These are phyloP conservation scores for Andricus curvator DNA, from an alignment of 2,888 invertebrate species.

Conservation along the genomic window DNA sequence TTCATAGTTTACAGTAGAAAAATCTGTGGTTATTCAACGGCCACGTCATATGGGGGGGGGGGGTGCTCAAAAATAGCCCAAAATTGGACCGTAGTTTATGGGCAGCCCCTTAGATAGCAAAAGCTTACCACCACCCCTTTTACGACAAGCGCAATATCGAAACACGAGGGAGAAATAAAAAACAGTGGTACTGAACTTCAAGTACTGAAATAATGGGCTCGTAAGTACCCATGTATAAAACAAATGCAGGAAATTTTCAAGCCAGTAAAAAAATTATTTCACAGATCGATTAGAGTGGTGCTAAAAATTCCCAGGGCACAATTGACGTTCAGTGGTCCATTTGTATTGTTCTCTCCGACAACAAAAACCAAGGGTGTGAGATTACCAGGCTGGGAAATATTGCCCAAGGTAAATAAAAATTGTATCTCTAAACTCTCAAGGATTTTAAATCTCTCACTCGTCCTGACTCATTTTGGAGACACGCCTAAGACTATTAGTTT, in stretches of 20 bases:
- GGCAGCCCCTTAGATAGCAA: background rate
- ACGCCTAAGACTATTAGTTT: constrained; percentile 40
- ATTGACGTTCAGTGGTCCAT: background rate
- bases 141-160: background rate
- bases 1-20: no score
- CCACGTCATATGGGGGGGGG: no score
- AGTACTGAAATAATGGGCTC: background rate
- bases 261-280: background rate
- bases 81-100: no score
- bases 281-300: background rate
- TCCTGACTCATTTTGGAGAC: constrained; percentile 35
- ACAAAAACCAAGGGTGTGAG: background rate
- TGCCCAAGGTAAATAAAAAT: constrained; percentile 4
- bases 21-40: no score
- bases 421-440: constrained; percentile 3
- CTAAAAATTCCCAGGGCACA: background rate
- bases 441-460: constrained; percentile 8
- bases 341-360: background rate
- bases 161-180: background rate
- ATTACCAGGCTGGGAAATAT: background rate
- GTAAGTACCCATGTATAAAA: background rate
- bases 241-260: background rate
- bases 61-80: no score
- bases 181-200: background rate
- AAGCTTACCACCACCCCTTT: background rate